Evolutionary conservation across 2,797 vertebrate genomes (phyloP), one percentile per base, ranked within the genome.

Genomic region (Xiphophorus birchmanni): DNA sequence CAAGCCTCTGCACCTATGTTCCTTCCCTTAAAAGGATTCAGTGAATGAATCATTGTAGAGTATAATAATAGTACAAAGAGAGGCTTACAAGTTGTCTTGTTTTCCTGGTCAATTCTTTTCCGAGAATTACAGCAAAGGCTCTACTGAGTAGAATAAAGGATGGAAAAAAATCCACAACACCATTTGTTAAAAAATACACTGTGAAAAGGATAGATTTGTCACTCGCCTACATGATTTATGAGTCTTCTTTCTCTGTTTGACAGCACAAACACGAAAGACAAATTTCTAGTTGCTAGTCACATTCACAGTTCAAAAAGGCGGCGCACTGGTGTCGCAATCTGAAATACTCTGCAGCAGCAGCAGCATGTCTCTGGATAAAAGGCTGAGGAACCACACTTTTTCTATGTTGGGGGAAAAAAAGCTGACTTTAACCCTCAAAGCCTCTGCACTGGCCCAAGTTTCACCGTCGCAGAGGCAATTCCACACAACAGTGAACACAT

Each of bases 221-320:
- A 75, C 79, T 72, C 78, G 48, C 75, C 74, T 52, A 60, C 60
- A 80, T 89, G 86, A 94, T 92, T 90, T 88, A 92, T 88, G 82
- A 84, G 80, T 50, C 23, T 11, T 72, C 80, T 17, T 74, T 73
- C 69, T 77, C 79, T 58, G 81, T 83, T 79, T 87, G 80, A 87
- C 82, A 69, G 75, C 78, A 40, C 48, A 44, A 80, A 82, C 81
- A 85, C 71, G 79, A 77, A 90, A 85, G 78, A 88, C 67, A 85
- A 69, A 87, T 84, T 82, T 88, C 78, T 79, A 71, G 80, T 82
- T 82, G 82, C 52, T 80, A 81, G 86, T 85, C 80, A 88, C 79
- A 87, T 86, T 84, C 81, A 35, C 65, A 73, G 74, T 72, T 78
- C 75, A 86, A 81, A 77, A 78, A 82, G 78, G 67, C 77, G 29